These are phyloP conservation scores for Petrolisthes cinctipes DNA, from an alignment of 2,888 invertebrate species.

Conservation along the genomic window DNA sequence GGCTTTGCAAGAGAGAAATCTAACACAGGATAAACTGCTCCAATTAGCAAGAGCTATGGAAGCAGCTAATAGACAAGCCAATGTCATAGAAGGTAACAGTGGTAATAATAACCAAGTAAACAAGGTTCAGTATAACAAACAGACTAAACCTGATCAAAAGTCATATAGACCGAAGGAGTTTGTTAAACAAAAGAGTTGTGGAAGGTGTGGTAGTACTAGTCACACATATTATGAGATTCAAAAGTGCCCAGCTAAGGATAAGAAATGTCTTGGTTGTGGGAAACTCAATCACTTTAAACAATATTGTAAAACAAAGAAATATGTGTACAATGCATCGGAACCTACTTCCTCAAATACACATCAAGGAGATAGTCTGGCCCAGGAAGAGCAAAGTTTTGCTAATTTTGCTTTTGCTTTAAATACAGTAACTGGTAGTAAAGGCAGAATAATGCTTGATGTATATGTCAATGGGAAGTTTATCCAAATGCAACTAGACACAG, in stretches of 20 bases:
- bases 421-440: not conserved
- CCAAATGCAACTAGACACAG: conserved; percentile 10
- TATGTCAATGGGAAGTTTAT: conserved; percentile 6
- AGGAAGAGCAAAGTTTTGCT: not conserved
- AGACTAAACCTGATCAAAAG: too few species aligned
- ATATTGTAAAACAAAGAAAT: not conserved
- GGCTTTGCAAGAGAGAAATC: not conserved
- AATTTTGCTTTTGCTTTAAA: not conserved
- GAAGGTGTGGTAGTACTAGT: not conserved
- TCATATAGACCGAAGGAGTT: too few species aligned
- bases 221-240: not conserved
- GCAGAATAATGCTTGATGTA: not conserved
- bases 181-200: conserved; percentile 7
- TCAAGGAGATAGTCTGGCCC: not conserved
- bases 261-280: not conserved
- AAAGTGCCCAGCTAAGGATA: not conserved
- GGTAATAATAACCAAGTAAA: too few species aligned
- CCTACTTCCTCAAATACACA: not conserved
- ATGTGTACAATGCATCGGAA: not conserved
- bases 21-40: conserved; percentile 6
- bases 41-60: conserved; percentile 5
- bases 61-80: not conserved
- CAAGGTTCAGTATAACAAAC: too few species aligned
- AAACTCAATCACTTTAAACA: not conserved
- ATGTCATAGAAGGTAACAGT: conserved; percentile 4